Base-by-base conservation (phyloP, 2,797 vertebrate genomes). In the Danio jaintianensis region DNA sequence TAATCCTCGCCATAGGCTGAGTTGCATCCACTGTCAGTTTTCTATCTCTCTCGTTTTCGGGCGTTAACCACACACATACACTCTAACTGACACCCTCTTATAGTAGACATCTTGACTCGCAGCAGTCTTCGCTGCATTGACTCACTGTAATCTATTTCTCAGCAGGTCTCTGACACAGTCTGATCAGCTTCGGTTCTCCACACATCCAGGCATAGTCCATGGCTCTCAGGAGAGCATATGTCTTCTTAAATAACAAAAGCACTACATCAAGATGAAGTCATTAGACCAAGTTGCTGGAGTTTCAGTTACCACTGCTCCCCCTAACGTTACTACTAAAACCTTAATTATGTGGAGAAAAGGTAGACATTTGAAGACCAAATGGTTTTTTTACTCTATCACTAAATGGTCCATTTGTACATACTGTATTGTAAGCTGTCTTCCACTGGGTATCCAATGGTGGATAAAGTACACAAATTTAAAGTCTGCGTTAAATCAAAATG, bases 91-190 rank as follows among this genome's bases (percentile, higher is more conserved):
- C 45, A 62, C 69, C 48, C 38, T 62, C 64, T 62, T 40, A 11
- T 42, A 72, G 66, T 42, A 15, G 9, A 45, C 81, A 71, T 64
- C 62, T 67, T 55, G 42, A 36, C 59, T 83, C 61, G 10, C 77
- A 74, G 68, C 70, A 62, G 59, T 75, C n/a, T 47, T 38, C 43
- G 7, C 43, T 77, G 62, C 53, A 82, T 63, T 83, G 59, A 63
- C 69, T 78, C 42, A 76, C 77, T 79, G 59, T 40, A 81, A 67
- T 69, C 73, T 56, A 82, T 72, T 80, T 80, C 78, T 75, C 68
- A 83, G 78, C 76, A 53, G 75, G 75, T 68, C 70, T 75, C 52
- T 81, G 75, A 77, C 67, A 71, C 56, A 64, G 68, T 72, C 68
- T 64, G 84, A 82, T 82, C 77, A 52, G 68, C 80, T 84, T 71